Evolutionary conservation across 2,797 vertebrate species (phyloP), one percentile per base, ranked within the genome.

Genomic region (Propithecus perrieri): DNA sequence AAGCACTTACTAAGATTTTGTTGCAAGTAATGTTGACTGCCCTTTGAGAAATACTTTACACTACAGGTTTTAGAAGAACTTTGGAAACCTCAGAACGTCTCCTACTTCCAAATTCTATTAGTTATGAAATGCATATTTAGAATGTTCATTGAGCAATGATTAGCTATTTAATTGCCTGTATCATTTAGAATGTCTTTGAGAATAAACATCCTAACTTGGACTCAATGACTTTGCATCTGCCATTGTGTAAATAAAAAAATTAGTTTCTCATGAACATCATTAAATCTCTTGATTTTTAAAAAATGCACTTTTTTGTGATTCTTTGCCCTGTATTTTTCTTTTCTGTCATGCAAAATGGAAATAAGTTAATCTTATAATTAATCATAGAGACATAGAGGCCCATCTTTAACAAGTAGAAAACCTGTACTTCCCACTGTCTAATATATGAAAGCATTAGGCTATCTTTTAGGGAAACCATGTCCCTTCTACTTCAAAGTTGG

Each of bases 261-360:
- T 83, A 41, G 33, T 83, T 96, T 93, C 57, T 95, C 17, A 35
- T 33, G 78, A 75, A 71, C 38, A 89, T 91, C 13, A 65, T 94
- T 76, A 92, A 76, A 92, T 87, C 30, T 81, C n/a, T 92, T 92
- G 69, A 94, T 87, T 80, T 80, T 72, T 35, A 15, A 35, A 81
- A 91, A 72, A 30, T 84, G 17, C 22, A 26, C 1, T 46, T 59
- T 55, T 50, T n/a, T 46, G 30, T 75, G 75, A 48, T 93, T 91
- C 48, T 94, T 24, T 50, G 8, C 2, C 83, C 5, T 57, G n/a
- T 53, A 46, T 35, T 92, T 92, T 90, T 61, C 55, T 96, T 85
- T 18, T 11, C 17, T 75, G 11, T 18, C 50, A 53, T 35, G 10
- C 20, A 91, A 90, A 94, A 72, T 79, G 63, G 53, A 85, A 89